Conservation (phyloP, 2,797 vertebrate species). For the Loris lydekkerianus region DNA sequence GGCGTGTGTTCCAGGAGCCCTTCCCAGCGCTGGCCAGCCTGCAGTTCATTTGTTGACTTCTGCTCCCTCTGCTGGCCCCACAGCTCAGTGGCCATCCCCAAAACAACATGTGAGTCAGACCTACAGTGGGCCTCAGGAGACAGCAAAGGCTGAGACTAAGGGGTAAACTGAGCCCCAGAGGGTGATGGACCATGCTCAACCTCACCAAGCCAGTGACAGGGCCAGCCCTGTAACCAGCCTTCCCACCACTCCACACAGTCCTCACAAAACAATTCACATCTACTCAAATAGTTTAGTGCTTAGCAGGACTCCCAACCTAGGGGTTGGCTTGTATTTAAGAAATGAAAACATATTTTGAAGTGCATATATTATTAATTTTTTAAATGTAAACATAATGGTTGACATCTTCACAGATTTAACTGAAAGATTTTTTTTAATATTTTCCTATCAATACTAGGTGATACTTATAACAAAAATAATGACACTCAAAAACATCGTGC, state of each 20-base stretch:
- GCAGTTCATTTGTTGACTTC: constrained; percentile 53
- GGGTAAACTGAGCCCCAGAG: not conserved
- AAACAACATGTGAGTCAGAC: fast-evolving
- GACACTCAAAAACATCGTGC: not conserved
- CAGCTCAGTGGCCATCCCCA: constrained; percentile 38
- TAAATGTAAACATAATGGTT: not conserved
- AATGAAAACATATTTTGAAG: not conserved
- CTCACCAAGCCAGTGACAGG: not conserved
- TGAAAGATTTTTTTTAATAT: not conserved
- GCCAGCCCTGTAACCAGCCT: not conserved
- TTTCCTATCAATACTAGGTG: not conserved
- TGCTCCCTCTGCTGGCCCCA: constrained; percentile 79
- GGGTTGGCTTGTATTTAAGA: not conserved
- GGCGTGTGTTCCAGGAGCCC: fast-evolving
- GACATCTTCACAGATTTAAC: constrained; percentile 45
- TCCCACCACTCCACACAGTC: not conserved
- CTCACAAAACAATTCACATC: not conserved
- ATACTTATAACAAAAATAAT: not conserved
- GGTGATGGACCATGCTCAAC: not conserved
- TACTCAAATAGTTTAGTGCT: not conserved
- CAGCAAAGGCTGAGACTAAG: not conserved
- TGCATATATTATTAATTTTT: not conserved
- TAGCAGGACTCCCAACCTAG: not conserved
- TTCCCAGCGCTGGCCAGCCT: not conserved
- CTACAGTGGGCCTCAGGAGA: not conserved